Evolutionary conservation across 2,888 invertebrate species (phyloP).

Genomic region (Euphydryas editha): DNA sequence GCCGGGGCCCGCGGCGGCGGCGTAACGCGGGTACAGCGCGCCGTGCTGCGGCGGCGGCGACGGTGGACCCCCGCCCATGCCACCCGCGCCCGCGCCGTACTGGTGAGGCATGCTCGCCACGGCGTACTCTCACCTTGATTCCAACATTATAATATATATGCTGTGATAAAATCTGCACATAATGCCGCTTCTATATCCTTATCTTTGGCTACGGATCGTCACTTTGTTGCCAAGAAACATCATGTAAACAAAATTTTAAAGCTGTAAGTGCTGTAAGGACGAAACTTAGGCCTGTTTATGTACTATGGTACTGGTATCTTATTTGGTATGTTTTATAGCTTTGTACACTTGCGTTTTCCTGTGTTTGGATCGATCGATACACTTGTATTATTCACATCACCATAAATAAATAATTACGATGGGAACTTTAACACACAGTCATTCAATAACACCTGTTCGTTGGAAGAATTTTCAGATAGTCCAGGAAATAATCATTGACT

Average conservation of each 20-base stretch:
- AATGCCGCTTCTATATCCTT: conserved; percentile 47
- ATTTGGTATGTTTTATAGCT: conserved; percentile 8
- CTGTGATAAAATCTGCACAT: conserved; percentile 46
- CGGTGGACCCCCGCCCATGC: conserved; percentile 91
- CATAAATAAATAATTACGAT: conserved; percentile 76
- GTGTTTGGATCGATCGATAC: conserved; percentile 66
- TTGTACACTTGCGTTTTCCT: conserved; percentile 1
- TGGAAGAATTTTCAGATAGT: conserved; percentile 87
- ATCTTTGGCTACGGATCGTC: conserved; percentile 47
- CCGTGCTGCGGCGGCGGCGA: conserved; percentile 85
- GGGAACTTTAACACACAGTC: conserved; percentile 83
- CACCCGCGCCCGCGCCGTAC: conserved; percentile 87
- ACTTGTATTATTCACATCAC: conserved; percentile 79
- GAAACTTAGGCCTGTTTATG: conserved; percentile 1
- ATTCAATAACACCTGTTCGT: conserved; percentile 92
- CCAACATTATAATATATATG: conserved; percentile 58
- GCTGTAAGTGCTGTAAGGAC: conserved; percentile 43
- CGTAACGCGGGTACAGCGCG: conserved; percentile 86
- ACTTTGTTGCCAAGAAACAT: conserved; percentile 47
- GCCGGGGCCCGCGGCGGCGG: conserved; percentile 81
- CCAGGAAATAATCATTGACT: conserved; percentile 69
- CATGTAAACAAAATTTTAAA: conserved; percentile 44
- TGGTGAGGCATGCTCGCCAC: conserved; percentile 90
- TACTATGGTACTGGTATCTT: conserved; percentile 9
- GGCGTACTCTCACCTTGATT: conserved; percentile 72